Evolutionary conservation across 2,113 vertebrate species (phyloP).

Genomic region (Neogobius melanostomus): DNA sequence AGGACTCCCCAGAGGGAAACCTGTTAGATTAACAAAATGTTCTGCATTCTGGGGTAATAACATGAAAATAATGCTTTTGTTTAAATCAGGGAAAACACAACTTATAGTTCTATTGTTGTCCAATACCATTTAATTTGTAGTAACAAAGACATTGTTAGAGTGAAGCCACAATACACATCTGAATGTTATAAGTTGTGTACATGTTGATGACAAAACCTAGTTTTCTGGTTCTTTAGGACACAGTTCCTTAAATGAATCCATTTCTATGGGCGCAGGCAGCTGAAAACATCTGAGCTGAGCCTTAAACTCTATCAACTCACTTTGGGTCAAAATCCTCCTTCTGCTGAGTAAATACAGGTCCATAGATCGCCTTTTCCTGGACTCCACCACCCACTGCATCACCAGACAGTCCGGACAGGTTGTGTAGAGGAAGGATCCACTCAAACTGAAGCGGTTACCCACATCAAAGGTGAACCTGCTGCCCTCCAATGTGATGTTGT

Average conservation of each 20-base stretch:
- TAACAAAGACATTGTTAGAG: background rate
- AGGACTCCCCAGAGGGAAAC: too few species aligned
- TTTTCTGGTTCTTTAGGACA: conserved; percentile 34
- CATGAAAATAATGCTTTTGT: too few species aligned
- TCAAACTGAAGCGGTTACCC: conserved; percentile 36
- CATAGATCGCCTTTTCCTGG: conserved; percentile 15
- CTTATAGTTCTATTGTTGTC: background rate
- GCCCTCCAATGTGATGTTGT: conserved; percentile 38
- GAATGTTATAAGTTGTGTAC: background rate
- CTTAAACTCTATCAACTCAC: conserved; percentile 52
- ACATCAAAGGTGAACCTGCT: conserved; percentile 38
- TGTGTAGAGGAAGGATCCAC: conserved; percentile 12
- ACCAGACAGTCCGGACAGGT: conserved; percentile 57
- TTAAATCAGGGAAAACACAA: too few species aligned
- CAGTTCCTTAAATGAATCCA: conserved; percentile 42
- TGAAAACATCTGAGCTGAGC: conserved; percentile 46
- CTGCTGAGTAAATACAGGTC: conserved; percentile 58
- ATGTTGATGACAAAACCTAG: conserved; percentile 7
- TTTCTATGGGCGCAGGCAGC: conserved; percentile 37
- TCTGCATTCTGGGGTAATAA: too few species aligned
- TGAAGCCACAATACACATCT: background rate
- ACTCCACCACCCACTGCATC: conserved; percentile 47
- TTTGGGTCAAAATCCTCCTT: conserved; percentile 36
- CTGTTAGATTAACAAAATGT: too few species aligned
- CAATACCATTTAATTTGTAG: background rate